Conservation (phyloP, 2,888 invertebrate genomes). For the Serripes groenlandicus region DNA sequence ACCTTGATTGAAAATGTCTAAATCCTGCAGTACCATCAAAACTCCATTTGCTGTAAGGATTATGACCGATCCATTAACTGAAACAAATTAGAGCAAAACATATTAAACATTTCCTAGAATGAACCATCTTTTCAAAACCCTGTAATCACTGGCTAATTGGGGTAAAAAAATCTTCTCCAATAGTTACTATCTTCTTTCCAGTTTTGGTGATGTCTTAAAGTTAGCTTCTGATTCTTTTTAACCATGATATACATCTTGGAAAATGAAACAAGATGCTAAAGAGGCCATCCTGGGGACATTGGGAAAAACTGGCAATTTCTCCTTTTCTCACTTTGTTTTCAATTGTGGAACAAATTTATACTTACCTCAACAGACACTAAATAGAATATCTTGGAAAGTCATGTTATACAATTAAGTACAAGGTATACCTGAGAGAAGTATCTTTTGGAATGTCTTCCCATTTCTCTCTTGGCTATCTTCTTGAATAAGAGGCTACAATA, state of each 20-base stretch:
- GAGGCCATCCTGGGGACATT: no score
- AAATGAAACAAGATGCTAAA: no score
- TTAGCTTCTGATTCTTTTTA: no score
- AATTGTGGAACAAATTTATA: no score
- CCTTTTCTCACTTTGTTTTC: no score
- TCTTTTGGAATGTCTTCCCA: conserved; percentile 69
- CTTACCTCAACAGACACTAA: no score
- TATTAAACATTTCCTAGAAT: background rate
- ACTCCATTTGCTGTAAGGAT: conserved; percentile 70
- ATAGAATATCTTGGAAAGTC: background rate
- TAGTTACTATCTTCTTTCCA: no score
- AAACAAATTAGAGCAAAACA: background rate
- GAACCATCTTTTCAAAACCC: background rate
- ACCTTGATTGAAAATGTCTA: conserved; percentile 59
- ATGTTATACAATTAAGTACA: background rate
- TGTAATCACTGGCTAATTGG: background rate
- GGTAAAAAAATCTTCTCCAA: no score
- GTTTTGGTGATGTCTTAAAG: no score
- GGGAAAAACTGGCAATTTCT: no score
- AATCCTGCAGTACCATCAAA: conserved; percentile 66
- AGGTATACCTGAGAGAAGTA: conserved; percentile 64
- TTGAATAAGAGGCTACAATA: conserved; percentile 69
- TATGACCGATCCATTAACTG: conserved; percentile 61
- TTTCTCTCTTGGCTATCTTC: conserved; percentile 58
- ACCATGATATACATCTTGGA: no score